Conservation (phyloP, 2,797 vertebrate species). For the Phyllotis vaccarum region DNA sequence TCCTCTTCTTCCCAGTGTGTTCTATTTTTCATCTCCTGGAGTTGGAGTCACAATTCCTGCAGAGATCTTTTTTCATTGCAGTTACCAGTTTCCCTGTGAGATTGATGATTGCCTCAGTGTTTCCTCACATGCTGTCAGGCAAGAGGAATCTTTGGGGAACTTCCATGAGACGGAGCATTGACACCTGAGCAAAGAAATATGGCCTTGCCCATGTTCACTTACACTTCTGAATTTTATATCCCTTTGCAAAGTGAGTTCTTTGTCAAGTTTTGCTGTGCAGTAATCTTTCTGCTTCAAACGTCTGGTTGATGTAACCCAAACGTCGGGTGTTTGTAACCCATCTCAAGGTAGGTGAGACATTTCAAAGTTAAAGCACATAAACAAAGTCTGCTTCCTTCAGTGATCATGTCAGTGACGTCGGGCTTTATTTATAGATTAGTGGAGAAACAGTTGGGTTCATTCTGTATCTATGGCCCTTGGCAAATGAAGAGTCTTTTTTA, state of each 20-base stretch:
- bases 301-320: not conserved
- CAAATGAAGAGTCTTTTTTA: not conserved
- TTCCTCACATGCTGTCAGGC: not conserved
- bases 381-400: not conserved
- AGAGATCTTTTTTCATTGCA: not conserved
- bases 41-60: not conserved
- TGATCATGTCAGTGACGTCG: not conserved
- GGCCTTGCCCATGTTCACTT: not conserved
- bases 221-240: constrained; percentile 3
- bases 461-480: not conserved
- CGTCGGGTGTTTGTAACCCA: not conserved
- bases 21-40: not conserved
- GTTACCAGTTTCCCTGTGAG: not conserved
- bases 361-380: not conserved
- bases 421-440: not conserved
- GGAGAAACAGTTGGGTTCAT: not conserved
- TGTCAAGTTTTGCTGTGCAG: not conserved
- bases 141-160: not conserved
- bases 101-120: not conserved
- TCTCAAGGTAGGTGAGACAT: not conserved
- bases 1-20: not conserved
- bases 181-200: constrained; percentile 26
- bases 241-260: constrained; percentile 24
- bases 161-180: not conserved
- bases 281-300: constrained; percentile 11